A percentile compares a stretch with the other conserved stretches of the same genome.
Conservation (phyloP, 2,888 invertebrate genomes). For the Sesamia inferens region DNA sequence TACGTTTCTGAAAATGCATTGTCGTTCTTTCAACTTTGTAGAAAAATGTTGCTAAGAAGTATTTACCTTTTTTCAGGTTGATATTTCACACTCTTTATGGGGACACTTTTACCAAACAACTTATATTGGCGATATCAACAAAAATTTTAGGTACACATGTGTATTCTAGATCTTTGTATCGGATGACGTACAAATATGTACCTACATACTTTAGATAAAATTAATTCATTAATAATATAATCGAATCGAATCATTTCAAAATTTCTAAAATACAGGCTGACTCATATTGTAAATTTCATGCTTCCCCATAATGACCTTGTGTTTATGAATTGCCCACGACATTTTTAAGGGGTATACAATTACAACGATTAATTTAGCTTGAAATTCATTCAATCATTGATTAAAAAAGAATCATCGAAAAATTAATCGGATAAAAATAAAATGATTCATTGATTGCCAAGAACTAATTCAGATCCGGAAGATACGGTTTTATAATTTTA, state of each 20-base stretch:
- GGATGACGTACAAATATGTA: not conserved
- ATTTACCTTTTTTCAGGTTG: not conserved
- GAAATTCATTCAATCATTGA: slow-evolving; percentile 12
- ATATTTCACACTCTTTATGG: not conserved
- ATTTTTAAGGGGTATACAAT: slow-evolving; percentile 17
- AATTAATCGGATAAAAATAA: slow-evolving; percentile 21
- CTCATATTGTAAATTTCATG: slow-evolving; percentile 15
- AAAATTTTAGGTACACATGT: no score
- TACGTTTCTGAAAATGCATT: slow-evolving; percentile 6
- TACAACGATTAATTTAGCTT: slow-evolving; percentile 16
- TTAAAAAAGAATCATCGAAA: slow-evolving; percentile 10
- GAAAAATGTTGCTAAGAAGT: not conserved
- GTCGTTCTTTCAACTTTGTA: not conserved
- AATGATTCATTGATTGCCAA: slow-evolving; percentile 27
- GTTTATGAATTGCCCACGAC: slow-evolving; percentile 32
- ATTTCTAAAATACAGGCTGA: slow-evolving; percentile 3
- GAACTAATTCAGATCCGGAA: slow-evolving; percentile 7
- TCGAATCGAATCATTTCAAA: not conserved
- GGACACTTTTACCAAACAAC: not conserved
- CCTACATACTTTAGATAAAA: not conserved
- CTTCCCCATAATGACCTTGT: slow-evolving; percentile 21
- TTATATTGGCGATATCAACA: not conserved
- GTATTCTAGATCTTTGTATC: not conserved
- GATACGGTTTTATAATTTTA: slow-evolving; percentile 21
- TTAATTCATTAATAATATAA: not conserved